Evolutionary conservation across 1,140 invertebrate genomes (phyloP), one percentile per base, ranked within the genome.

Genomic region (Pachypsylla venusta): DNA sequence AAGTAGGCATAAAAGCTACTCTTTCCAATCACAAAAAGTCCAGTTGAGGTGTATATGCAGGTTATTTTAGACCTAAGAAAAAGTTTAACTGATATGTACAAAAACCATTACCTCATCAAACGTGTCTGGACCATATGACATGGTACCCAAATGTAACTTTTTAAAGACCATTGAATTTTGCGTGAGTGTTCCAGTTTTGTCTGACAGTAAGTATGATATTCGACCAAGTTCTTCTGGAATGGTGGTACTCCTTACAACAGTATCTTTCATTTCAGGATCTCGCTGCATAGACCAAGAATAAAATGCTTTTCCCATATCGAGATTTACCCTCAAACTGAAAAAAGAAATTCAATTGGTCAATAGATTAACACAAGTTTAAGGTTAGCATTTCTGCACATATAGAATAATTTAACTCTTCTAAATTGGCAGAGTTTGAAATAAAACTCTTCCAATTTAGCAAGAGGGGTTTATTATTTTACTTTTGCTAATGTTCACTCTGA

Each of bases 101-200:
- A n/a, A n/a, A n/a, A n/a, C 42, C 64, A 62, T 69, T 70, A 87
- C 84, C 75, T 93, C 87, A 70, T 90, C 81, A 74, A 95, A 94
- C 24, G 87, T 87, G 66, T 93, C 89, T 54, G 83, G 79, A 28
- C 85, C 81, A 70, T 89, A 96, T 25, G 88, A 83, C 1, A 87
- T 87, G 48, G 89, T 92, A 2, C 91, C 93, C 1, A 97, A 71
- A 71, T 96, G 93, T 2, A 98, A 74, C 66, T 90, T 88, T 68
- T 95, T 95, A 67, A 98, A 93, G 1, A 95, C 85, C 97, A 99
- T 99, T 70, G 95, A 93, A 74, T 99, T 99, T 72, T 97, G 93
- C 0, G 97, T 99, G 2, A 99, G 74, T 0, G 97, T 99, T 3
- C 96, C 97, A 0, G 96, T 99, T 76, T 99, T 99, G 70, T 99